Evolutionary conservation across 2,797 vertebrate species (phyloP).

Genomic region (Falco rusticolus): DNA sequence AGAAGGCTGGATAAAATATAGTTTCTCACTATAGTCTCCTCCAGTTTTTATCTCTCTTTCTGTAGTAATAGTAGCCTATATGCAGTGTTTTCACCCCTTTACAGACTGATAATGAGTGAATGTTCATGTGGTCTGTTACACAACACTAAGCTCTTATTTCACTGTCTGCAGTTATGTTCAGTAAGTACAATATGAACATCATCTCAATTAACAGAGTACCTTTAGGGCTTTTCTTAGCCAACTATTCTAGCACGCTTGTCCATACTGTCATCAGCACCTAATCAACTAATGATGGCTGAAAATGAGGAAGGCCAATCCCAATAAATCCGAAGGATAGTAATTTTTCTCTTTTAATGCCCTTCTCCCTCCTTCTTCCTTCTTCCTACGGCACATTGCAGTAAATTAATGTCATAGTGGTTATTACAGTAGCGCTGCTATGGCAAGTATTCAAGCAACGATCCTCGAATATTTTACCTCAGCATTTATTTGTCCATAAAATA

Average conservation of each 20-base stretch:
- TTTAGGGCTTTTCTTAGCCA: conserved; percentile 78
- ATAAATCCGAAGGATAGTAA: conserved; percentile 84
- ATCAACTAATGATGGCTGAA: conserved; percentile 89
- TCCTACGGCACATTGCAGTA: conserved; percentile 81
- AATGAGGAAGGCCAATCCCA: conserved; percentile 86
- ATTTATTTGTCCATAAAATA: conserved; percentile 91
- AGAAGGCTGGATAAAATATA: conserved; percentile 6
- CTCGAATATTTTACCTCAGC: conserved; percentile 87
- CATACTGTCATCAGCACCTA: conserved; percentile 82
- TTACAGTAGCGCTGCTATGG: conserved; percentile 79
- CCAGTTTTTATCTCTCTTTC: neutral
- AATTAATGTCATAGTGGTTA: conserved; percentile 84
- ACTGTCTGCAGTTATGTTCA: conserved; percentile 70
- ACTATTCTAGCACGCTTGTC: conserved; percentile 76
- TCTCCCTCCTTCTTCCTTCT: conserved; percentile 79
- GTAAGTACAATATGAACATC: conserved; percentile 74
- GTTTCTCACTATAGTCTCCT: neutral
- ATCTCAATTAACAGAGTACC: conserved; percentile 81
- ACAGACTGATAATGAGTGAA: conserved; percentile 59
- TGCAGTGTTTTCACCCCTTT: conserved; percentile 41
- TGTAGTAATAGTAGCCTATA: neutral
- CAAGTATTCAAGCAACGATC: conserved; percentile 80
- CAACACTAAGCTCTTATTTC: conserved; percentile 58
- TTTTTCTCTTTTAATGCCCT: conserved; percentile 86
- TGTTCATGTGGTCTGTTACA: conserved; percentile 58